phyloP scores from a whole-genome alignment of 2,113 vertebrate genomes.

The Neodon shergylaensis region DNA sequence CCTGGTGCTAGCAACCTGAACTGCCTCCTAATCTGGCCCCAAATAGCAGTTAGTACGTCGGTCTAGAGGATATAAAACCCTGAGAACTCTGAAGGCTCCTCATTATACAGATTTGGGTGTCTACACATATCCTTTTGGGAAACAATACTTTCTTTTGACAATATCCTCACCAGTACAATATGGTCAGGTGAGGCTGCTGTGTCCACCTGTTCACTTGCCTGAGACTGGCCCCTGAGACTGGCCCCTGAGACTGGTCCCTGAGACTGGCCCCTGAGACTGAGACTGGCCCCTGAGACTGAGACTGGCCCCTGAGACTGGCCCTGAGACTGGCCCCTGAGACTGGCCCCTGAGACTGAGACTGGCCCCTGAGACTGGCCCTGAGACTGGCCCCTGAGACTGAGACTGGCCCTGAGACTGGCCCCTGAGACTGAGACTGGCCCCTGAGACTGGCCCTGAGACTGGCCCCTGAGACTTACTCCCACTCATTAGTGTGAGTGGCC shows the following conservation, averaged over 20 bases:
- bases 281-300: background rate
- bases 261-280: background rate
- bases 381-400: background rate
- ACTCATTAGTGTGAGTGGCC: background rate
- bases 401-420: no score
- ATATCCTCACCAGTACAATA: background rate
- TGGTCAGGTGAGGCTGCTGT: background rate
- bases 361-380: no score
- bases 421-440: no score
- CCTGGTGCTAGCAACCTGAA: background rate
- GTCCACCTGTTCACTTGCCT: background rate
- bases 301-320: no score
- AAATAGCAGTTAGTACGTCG: background rate
- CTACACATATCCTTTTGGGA: slow-evolving; percentile 26
- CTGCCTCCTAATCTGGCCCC: background rate
- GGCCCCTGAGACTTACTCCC: background rate
- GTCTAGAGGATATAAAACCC: background rate
- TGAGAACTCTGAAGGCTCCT: background rate
- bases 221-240: background rate
- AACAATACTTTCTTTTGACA: slow-evolving; percentile 18
- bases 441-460: no score
- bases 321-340: no score
- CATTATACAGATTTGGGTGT: slow-evolving; percentile 14
- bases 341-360: no score
- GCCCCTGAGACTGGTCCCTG: no score